Evolutionary conservation across 2,113 vertebrate species (phyloP).

Genomic region (Dromaius novaehollandiae): DNA sequence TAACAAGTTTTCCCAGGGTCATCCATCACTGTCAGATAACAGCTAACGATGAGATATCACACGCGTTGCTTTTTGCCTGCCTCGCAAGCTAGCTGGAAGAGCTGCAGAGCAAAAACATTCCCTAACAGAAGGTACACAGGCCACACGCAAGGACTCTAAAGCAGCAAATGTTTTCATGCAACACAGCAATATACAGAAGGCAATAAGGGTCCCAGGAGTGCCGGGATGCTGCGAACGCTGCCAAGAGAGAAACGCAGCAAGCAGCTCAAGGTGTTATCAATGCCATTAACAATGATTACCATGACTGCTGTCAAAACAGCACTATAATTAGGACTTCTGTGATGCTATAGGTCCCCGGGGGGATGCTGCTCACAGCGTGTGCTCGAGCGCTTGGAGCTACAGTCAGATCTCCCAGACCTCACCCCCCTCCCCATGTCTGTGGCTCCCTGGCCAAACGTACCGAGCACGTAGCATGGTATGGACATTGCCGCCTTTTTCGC

Average conservation of each 20-base stretch:
- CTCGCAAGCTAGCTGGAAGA: background rate
- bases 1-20: background rate
- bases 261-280: background rate
- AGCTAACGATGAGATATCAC: background rate
- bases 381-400: background rate
- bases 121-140: background rate
- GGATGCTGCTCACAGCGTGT: accelerated
- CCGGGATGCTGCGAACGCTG: background rate
- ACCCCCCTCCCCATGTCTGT: background rate
- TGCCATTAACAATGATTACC: background rate
- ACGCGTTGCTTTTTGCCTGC: constrained; percentile 3
- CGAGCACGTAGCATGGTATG: background rate
- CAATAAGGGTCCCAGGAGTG: background rate
- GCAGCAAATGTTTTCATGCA: background rate
- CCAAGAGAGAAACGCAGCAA: background rate
- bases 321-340: background rate
- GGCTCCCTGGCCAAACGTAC: background rate
- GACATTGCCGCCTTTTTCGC: background rate
- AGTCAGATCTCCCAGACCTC: background rate
- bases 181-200: background rate
- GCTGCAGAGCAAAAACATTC: background rate
- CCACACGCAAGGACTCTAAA: background rate
- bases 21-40: background rate
- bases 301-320: background rate
- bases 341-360: background rate